These are phyloP conservation scores for Pseudochaenichthys georgianus DNA, from an alignment of 2,797 vertebrate genomes.

Conservation along the genomic window DNA sequence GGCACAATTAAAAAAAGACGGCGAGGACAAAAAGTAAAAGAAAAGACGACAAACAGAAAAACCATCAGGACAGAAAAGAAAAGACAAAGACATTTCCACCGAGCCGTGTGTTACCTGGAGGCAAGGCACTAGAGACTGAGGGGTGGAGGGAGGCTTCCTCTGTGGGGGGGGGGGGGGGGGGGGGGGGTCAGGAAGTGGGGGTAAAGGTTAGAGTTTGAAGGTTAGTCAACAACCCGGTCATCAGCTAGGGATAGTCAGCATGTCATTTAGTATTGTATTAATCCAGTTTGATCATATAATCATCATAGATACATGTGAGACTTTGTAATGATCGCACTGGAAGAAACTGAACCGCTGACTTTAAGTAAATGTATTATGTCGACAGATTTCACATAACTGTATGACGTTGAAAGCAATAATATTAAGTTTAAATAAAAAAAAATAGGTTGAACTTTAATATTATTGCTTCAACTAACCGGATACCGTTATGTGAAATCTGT, in stretches of 20 bases:
- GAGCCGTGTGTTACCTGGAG: slow-evolving; percentile 83
- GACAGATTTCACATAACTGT: too few relatives aligned
- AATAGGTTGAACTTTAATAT: too few relatives aligned
- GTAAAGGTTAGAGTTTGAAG: slow-evolving; percentile 87
- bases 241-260: slow-evolving; percentile 38
- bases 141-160: slow-evolving; percentile 88
- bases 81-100: slow-evolving; percentile 23
- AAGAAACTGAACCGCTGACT: too few relatives aligned
- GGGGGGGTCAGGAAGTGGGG: slow-evolving; percentile 71
- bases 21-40: background rate
- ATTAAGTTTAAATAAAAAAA: too few relatives aligned
- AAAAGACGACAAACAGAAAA: background rate
- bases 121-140: slow-evolving; percentile 88
- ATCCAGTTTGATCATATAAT: slow-evolving; percentile 13
- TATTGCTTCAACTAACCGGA: too few relatives aligned
- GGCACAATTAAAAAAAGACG: background rate
- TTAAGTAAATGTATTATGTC: too few relatives aligned
- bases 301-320: slow-evolving; percentile 21
- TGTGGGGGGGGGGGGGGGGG: slow-evolving; percentile 80
- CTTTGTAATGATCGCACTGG: background rate
- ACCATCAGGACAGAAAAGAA: slow-evolving; percentile 14
- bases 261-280: slow-evolving; percentile 23
- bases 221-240: slow-evolving; percentile 83
- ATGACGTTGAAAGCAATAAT: too few relatives aligned
- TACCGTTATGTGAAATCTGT: too few relatives aligned